Evolutionary conservation across 2,113 vertebrate species (phyloP).

Genomic region (Epinephelus lanceolatus): DNA sequence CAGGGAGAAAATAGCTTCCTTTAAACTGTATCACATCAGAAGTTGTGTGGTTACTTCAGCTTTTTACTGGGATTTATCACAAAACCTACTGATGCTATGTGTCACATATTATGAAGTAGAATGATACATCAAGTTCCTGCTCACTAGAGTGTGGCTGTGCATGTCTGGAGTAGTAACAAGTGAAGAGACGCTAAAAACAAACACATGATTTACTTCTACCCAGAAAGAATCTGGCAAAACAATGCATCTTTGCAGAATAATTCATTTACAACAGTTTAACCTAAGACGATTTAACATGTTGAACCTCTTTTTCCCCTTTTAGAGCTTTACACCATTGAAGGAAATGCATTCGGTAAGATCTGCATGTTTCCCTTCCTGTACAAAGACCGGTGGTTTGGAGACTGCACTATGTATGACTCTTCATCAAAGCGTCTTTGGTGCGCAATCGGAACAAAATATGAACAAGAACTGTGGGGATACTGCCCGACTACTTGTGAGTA

Average conservation of each 20-base stretch:
- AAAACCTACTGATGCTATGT: not conserved
- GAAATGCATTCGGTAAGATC: conserved; percentile 90
- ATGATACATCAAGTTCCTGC: not conserved
- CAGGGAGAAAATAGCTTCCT: no score
- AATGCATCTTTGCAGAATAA: not conserved
- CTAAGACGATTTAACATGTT: not conserved
- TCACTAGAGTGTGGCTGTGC: not conserved
- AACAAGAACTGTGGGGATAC: conserved; percentile 87
- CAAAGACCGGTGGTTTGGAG: conserved; percentile 88
- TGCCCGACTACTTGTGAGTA: conserved; percentile 91
- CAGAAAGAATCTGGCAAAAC: not conserved
- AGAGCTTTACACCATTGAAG: conserved; percentile 90
- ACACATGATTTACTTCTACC: not conserved
- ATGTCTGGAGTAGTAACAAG: not conserved
- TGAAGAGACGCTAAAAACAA: not conserved
- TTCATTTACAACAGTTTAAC: not conserved
- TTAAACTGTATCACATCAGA: no score
- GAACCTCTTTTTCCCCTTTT: conserved; percentile 46
- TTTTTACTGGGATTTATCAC: not conserved
- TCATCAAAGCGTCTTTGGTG: conserved; percentile 88
- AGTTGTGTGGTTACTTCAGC: no score
- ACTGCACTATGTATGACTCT: conserved; percentile 87
- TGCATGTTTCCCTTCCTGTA: conserved; percentile 95
- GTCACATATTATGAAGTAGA: not conserved
- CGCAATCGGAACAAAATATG: conserved; percentile 85